A percentile compares a stretch with the other conserved stretches of the same genome.
Conservation (phyloP, 2,797 vertebrate genomes). For the Xyrichtys novacula region DNA sequence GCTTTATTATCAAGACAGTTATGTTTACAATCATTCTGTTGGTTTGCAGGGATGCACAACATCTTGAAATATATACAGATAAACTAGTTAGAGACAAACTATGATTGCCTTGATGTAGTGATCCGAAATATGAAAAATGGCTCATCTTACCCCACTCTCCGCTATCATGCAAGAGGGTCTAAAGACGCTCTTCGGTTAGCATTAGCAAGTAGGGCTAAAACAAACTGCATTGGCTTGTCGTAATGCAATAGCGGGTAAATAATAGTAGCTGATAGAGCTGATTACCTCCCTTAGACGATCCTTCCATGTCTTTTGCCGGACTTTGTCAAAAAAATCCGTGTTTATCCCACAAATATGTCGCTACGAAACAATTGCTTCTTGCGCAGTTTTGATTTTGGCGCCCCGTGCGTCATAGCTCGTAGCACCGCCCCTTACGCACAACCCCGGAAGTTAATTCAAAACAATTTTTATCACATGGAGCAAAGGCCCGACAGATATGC, state of each 20-base stretch:
- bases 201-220: conserved; percentile 2
- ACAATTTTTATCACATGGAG: conserved; percentile 43
- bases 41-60: too few species aligned
- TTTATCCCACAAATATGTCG: too few species aligned
- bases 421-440: neutral
- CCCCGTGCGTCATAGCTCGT: neutral
- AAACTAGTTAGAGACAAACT: too few species aligned
- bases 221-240: neutral
- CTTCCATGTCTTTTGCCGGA: conserved; percentile 53
- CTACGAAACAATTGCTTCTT: too few species aligned
- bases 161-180: too few species aligned
- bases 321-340: too few species aligned
- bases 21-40: too few species aligned
- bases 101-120: too few species aligned
- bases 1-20: too few species aligned
- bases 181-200: conserved; percentile 12
- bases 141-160: too few species aligned
- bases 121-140: too few species aligned
- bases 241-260: neutral
- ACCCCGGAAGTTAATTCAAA: conserved; percentile 73
- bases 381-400: conserved; percentile 67
- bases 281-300: conserved; percentile 43
- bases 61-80: too few species aligned
- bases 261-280: neutral
- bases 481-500: neutral